Evolutionary conservation across 2,797 vertebrate genomes (phyloP).

Genomic region (Pipistrellus kuhlii): DNA sequence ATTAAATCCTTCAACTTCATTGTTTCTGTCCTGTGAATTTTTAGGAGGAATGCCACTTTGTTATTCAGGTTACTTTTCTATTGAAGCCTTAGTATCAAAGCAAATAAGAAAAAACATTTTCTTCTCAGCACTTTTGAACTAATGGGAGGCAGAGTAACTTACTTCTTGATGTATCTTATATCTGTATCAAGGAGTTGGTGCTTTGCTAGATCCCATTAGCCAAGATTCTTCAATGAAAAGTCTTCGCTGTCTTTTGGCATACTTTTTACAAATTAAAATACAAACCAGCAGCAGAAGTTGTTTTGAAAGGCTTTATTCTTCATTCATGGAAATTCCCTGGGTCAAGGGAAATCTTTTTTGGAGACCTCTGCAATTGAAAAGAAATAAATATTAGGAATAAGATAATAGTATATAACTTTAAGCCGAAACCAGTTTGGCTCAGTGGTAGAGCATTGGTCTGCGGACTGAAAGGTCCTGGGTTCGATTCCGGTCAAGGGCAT

Average conservation of each 20-base stretch:
- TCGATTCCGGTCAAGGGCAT: too few species aligned
- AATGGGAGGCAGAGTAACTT: neutral
- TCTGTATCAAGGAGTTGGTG: neutral
- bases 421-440: too few species aligned
- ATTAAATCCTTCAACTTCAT: neutral
- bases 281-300: constrained; percentile 12
- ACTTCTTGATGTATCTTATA: neutral
- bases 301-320: constrained; percentile 58
- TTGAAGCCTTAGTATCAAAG: neutral
- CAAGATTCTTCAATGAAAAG: neutral
- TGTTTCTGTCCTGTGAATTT: neutral
- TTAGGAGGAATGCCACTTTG: constrained; percentile 24
- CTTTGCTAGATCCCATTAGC: neutral
- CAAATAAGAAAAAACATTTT: constrained; percentile 3
- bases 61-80: neutral
- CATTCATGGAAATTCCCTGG: neutral
- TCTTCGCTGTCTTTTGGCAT: neutral
- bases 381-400: constrained; percentile 29
- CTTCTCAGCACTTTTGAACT: neutral
- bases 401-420: constrained; percentile 13
- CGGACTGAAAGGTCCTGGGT: too few species aligned
- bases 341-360: constrained; percentile 9
- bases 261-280: constrained; percentile 47
- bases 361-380: constrained; percentile 37
- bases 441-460: too few species aligned